Conservation (phyloP, 2,797 vertebrate species). For the Falco naumanni region DNA sequence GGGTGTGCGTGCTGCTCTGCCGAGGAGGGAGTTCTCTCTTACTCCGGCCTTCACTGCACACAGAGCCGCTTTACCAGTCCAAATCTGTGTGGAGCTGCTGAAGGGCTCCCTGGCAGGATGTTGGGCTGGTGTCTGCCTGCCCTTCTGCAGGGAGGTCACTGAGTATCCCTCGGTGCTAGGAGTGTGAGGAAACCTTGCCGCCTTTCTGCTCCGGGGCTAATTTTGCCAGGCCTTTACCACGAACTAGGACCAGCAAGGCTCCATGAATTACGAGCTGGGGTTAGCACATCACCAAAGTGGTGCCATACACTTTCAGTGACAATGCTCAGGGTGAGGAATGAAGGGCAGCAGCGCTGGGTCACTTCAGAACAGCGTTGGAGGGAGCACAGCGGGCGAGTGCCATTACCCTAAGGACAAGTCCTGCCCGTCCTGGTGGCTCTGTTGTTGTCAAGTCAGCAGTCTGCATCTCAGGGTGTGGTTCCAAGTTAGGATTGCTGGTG, state of each 20-base stretch:
- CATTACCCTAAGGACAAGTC: background rate
- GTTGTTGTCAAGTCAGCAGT: background rate
- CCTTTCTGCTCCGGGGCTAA: background rate
- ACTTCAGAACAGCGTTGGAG: background rate
- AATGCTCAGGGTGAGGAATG: background rate
- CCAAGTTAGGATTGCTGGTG: background rate
- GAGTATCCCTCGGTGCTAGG: background rate
- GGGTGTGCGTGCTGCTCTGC: too few relatives aligned
- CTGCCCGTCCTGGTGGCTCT: background rate
- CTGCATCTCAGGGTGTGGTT: constrained; percentile 3
- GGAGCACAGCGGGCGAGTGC: background rate
- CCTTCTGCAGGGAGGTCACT: background rate
- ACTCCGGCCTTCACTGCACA: background rate
- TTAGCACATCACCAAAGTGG: background rate
- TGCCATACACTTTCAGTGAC: background rate
- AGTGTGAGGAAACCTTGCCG: background rate
- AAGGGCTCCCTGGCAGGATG: rapidly evolving
- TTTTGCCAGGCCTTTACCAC: background rate
- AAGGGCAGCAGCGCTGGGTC: background rate
- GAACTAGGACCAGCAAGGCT: background rate
- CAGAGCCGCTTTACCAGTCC: background rate
- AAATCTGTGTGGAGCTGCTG: background rate
- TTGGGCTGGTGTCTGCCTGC: background rate
- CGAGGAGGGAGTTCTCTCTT: background rate
- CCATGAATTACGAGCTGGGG: background rate